Conservation (phyloP, 2,113 vertebrate species). For the Machaerirhynchus nigripectus region DNA sequence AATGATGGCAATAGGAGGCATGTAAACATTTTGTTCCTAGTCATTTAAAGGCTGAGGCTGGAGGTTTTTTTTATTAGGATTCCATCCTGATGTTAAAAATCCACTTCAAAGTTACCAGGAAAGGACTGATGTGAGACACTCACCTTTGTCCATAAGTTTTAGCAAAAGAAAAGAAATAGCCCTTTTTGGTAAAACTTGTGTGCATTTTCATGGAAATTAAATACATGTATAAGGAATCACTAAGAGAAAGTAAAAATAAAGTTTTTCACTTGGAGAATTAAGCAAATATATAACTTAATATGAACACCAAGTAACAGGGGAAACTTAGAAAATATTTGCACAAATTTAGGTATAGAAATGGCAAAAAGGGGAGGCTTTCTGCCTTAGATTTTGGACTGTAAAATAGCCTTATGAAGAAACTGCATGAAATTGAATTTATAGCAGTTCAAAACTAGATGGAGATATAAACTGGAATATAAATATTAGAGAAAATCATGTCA, state of each 20-base stretch:
- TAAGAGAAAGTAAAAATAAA: background rate
- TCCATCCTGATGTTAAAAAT: background rate
- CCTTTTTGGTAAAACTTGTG: background rate
- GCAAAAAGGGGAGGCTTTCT: background rate
- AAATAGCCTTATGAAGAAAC: background rate
- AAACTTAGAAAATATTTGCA: background rate
- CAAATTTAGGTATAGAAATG: background rate
- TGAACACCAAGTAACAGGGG: background rate
- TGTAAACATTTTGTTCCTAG: conserved; percentile 54
- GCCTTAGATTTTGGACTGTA: background rate
- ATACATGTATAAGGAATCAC: background rate
- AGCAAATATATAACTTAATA: background rate
- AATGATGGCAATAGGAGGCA: conserved; percentile 17
- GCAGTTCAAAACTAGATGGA: background rate
- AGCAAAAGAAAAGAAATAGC: background rate
- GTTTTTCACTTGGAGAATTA: background rate
- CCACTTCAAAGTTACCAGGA: background rate
- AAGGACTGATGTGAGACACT: background rate
- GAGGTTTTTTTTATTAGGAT: background rate
- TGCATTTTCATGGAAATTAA: background rate
- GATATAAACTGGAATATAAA: background rate
- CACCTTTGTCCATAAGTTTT: background rate
- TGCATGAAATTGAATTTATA: background rate
- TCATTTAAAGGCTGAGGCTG: background rate
- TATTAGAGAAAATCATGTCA: background rate